Evolutionary conservation across 2,113 vertebrate species (phyloP).

Genomic region (Eleginops maclovinus): DNA sequence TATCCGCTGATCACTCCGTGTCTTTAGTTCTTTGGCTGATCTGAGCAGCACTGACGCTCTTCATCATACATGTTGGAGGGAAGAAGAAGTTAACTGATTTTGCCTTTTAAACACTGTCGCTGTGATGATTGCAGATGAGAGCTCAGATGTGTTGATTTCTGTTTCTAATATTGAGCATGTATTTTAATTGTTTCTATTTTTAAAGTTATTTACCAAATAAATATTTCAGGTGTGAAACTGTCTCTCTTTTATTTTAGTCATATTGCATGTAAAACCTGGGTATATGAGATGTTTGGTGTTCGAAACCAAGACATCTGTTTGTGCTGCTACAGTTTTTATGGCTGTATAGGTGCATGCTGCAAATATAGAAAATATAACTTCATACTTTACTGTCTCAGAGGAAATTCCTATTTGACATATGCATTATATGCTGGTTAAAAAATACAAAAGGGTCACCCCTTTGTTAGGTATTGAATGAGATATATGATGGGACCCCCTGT

Average conservation of each 20-base stretch:
- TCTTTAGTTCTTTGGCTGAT: not conserved
- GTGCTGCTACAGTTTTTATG: no score
- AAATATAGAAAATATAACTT: no score
- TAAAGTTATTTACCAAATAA: conserved; percentile 77
- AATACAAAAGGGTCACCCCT: no score
- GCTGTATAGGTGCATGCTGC: no score
- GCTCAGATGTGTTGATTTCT: conserved; percentile 65
- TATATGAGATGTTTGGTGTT: not conserved
- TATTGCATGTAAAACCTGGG: not conserved
- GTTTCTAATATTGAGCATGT: conserved; percentile 63
- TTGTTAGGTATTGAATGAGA: no score
- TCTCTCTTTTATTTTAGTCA: not conserved
- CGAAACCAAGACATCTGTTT: no score
- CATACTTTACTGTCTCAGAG: no score
- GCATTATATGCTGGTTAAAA: no score
- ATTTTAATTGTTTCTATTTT: conserved; percentile 83
- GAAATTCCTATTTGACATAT: no score
- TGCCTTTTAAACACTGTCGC: conserved; percentile 36
- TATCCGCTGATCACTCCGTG: not conserved
- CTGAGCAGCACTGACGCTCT: conserved; percentile 13
- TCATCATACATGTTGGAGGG: conserved; percentile 16
- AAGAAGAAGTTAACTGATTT: conserved; percentile 42
- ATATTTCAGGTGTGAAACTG: conserved; percentile 42
- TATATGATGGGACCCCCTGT: no score
- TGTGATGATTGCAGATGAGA: conserved; percentile 58